These are phyloP conservation scores for Chorisops tibialis DNA, from an alignment of 2,888 invertebrate species.

Conservation along the genomic window DNA sequence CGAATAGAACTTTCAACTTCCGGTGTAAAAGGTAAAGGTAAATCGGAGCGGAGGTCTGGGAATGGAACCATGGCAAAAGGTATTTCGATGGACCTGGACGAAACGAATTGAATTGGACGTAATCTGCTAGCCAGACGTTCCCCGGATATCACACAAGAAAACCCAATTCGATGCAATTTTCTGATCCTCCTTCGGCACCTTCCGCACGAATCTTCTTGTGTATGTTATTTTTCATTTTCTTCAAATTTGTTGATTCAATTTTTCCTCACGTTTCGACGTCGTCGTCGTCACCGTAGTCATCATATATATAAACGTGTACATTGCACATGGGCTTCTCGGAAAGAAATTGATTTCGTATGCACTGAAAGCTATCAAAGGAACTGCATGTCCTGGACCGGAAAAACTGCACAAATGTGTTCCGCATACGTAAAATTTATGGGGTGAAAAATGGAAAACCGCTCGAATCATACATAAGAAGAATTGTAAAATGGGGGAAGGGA, in stretches of 20 bases:
- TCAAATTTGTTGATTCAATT: constrained; percentile 33
- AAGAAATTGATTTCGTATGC: constrained; percentile 30
- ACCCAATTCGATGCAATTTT: constrained; percentile 29
- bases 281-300: too few species aligned
- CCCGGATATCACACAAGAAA: constrained; percentile 17
- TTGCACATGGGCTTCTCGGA: constrained; percentile 15
- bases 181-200: constrained; percentile 16
- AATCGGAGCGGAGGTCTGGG: too few species aligned
- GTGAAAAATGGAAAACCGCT: constrained; percentile 2
- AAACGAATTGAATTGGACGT: constrained; percentile 11
- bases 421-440: constrained; percentile 27
- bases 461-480: neutral
- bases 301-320: too few species aligned
- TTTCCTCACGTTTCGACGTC: constrained; percentile 9
- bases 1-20: too few species aligned
- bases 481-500: too few species aligned
- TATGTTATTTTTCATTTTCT: constrained; percentile 32
- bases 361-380: constrained; percentile 27
- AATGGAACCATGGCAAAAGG: too few species aligned
- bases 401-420: constrained; percentile 30
- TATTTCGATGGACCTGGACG: too few species aligned
- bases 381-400: constrained; percentile 29
- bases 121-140: constrained; percentile 19
- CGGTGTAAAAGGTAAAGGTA: too few species aligned
- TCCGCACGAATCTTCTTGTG: constrained; percentile 15